phyloP scores from a whole-genome alignment of 2,113 vertebrate genomes.

The Pelvicachromis taeniatus region DNA sequence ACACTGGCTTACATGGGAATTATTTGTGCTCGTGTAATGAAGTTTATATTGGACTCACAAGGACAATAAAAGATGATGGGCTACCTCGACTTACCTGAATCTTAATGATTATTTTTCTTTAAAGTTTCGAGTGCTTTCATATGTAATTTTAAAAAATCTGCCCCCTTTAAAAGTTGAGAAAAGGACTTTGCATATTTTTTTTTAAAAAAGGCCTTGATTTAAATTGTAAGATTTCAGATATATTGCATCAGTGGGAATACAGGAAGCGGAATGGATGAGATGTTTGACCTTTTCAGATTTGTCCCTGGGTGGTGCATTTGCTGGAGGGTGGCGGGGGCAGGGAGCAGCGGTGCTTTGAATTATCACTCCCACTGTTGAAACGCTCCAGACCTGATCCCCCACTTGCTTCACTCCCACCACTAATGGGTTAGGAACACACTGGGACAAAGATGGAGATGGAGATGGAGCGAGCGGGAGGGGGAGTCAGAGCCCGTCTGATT shows the following conservation, averaged over 20 bases:
- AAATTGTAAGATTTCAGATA: conserved; percentile 56
- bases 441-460: conserved; percentile 2
- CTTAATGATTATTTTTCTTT: not conserved
- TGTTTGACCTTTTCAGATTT: conserved; percentile 71
- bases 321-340: conserved; percentile 56
- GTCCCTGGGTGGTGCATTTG: conserved; percentile 69
- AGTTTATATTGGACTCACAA: not conserved
- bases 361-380: conserved; percentile 66
- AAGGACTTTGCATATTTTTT: conserved; percentile 18
- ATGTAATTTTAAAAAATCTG: conserved; percentile 9
- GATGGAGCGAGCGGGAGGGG: not conserved
- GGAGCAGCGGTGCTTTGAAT: conserved; percentile 62
- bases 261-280: conserved; percentile 61
- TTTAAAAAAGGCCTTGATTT: conserved; percentile 56
- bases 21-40: not conserved
- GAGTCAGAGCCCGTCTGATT: conserved; percentile 3
- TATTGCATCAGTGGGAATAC: conserved; percentile 60
- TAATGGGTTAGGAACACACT: conserved; percentile 57
- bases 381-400: conserved; percentile 46
- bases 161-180: not conserved
- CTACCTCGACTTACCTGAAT: not conserved
- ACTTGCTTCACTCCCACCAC: conserved; percentile 55
- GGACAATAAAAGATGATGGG: not conserved
- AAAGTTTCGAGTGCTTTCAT: not conserved
- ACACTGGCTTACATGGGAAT: not conserved